phyloP scores from a whole-genome alignment of 2,888 invertebrate species.

The Pachycephus smyrnensis region DNA sequence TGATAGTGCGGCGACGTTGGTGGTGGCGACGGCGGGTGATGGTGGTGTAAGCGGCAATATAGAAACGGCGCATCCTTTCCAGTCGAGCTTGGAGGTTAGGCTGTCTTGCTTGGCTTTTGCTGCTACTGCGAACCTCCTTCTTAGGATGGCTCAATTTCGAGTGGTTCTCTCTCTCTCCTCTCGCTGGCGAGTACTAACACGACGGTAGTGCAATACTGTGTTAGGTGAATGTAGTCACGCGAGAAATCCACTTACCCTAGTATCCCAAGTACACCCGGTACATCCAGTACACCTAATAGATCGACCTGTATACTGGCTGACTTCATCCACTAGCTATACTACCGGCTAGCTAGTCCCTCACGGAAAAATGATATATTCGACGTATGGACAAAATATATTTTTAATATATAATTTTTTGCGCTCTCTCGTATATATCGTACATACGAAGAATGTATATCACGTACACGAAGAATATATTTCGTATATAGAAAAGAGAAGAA shows the following conservation, averaged over 20 bases:
- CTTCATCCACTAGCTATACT: background rate
- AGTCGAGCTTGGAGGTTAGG: background rate
- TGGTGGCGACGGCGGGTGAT: background rate
- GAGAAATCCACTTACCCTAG: slow-evolving; percentile 57
- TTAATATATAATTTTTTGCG: too few species aligned
- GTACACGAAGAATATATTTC: too few species aligned
- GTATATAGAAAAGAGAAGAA: too few species aligned
- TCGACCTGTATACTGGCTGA: background rate
- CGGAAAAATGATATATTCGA: too few species aligned
- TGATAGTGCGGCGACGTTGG: background rate
- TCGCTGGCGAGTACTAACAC: slow-evolving; percentile 43
- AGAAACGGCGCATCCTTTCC: background rate
- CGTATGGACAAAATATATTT: too few species aligned
- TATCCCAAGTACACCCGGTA: background rate
- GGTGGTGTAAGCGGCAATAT: background rate
- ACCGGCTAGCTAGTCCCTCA: background rate
- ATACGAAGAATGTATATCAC: too few species aligned
- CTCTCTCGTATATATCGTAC: too few species aligned
- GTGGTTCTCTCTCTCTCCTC: slow-evolving; percentile 46
- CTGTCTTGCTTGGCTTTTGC: background rate
- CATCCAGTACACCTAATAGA: background rate
- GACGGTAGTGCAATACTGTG: slow-evolving; percentile 59
- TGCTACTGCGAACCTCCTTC: background rate
- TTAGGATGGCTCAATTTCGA: slow-evolving; percentile 54
- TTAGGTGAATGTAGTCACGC: slow-evolving; percentile 57